Conservation (phyloP, 2,113 vertebrate genomes). For the Ursus arctos region DNA sequence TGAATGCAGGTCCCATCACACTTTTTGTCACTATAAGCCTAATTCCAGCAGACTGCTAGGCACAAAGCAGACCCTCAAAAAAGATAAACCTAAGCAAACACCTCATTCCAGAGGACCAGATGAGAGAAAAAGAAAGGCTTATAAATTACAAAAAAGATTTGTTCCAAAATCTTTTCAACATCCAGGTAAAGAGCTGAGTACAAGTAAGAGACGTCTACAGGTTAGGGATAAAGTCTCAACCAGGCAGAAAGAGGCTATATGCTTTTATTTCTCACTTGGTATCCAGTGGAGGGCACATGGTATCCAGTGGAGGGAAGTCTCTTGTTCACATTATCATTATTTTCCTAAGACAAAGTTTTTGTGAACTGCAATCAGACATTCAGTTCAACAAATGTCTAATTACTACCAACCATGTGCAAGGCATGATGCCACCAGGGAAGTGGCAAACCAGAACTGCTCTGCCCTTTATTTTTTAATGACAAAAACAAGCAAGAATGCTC, state of each 20-base stretch:
- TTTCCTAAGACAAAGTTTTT: slow-evolving; percentile 5
- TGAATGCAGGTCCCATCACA: not conserved
- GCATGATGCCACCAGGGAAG: not conserved
- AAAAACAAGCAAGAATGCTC: not conserved
- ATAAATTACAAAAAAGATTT: not conserved
- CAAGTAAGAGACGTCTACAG: not conserved
- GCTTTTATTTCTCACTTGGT: not conserved
- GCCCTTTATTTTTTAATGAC: not conserved
- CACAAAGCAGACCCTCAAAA: not conserved
- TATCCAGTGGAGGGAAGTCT: not conserved
- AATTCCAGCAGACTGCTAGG: not conserved
- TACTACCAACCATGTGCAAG: not conserved
- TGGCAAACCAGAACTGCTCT: not conserved
- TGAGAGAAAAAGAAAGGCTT: not conserved
- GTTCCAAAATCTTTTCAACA: slow-evolving; percentile 42
- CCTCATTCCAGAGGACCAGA: not conserved
- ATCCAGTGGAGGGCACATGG: not conserved
- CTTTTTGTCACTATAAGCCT: not conserved
- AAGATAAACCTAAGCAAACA: slow-evolving; percentile 2
- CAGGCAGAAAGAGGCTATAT: not conserved
- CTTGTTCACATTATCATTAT: slow-evolving; percentile 40
- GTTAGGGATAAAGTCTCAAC: not conserved
- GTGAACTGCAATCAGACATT: not conserved
- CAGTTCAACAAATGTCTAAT: not conserved
- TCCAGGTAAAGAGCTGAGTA: not conserved